Percentiles rank a stretch among this genome's conserved stretches.
phyloP scores from a whole-genome alignment of 2,797 vertebrate genomes.

The Naso thynnoides region DNA sequence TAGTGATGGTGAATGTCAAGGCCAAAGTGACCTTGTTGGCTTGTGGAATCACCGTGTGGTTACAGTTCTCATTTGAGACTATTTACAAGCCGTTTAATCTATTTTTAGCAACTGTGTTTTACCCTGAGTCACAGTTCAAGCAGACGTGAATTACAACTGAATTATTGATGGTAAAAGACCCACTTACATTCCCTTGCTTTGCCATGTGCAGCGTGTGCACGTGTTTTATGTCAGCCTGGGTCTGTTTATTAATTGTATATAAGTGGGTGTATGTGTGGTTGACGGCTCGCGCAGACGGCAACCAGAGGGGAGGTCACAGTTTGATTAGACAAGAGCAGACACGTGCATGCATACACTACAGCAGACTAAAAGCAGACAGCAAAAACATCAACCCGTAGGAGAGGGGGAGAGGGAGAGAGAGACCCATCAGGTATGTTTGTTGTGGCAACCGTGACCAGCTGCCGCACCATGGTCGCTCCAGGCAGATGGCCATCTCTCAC shows the following conservation, averaged over 20 bases:
- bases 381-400: conserved; percentile 14
- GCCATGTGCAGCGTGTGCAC: conserved; percentile 17
- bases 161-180: conserved; percentile 63
- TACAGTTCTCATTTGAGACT: conserved; percentile 27
- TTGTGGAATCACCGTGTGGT: conserved; percentile 25
- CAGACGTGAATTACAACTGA: conserved; percentile 46
- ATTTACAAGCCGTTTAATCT: conserved; percentile 46
- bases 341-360: conserved; percentile 1
- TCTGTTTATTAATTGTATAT: conserved; percentile 23
- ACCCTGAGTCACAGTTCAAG: conserved; percentile 54
- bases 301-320: conserved; percentile 36
- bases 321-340: conserved; percentile 46
- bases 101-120: conserved; percentile 54
- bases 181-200: conserved; percentile 25
- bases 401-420: neutral
- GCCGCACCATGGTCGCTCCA: conserved; percentile 7
- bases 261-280: conserved; percentile 19
- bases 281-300: conserved; percentile 25
- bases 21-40: conserved; percentile 30
- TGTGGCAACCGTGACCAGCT: conserved; percentile 67
- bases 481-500: conserved; percentile 7
- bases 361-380: conserved; percentile 9
- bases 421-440: conserved; percentile 58
- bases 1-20: conserved; percentile 28
- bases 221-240: conserved; percentile 30